Evolutionary conservation across 37 sponge, comb jelly and placozoan species (phyloP).

Genomic region (Cliona cf. orientalis): DNA sequence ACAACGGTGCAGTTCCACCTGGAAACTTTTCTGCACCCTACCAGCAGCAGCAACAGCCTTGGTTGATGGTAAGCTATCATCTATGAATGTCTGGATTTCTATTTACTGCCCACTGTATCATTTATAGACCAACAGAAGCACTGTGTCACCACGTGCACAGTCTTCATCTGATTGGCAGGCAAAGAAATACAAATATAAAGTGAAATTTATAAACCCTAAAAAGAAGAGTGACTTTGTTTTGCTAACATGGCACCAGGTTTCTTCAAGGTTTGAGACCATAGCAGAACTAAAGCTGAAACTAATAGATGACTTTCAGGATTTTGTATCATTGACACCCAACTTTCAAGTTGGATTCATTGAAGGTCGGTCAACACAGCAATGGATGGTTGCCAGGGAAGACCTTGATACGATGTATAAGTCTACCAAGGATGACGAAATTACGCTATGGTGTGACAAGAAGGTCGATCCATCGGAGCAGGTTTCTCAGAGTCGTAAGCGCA

Average conservation of each 20-base stretch:
- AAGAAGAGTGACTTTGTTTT: neutral
- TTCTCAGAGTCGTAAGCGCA: neutral
- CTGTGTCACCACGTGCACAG: too few species aligned
- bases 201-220: neutral
- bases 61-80: neutral
- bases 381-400: too few species aligned
- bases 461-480: neutral
- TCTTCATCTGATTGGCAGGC: too few species aligned
- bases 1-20: neutral
- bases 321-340: neutral
- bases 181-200: neutral
- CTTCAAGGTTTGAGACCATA: neutral
- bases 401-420: too few species aligned
- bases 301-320: neutral
- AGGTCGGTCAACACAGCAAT: neutral
- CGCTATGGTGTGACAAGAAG: constrained; percentile 2
- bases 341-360: constrained; percentile 1
- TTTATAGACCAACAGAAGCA: neutral
- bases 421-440: too few species aligned
- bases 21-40: too few species aligned
- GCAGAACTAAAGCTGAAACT: neutral
- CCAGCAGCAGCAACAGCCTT: neutral
- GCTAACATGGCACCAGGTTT: neutral
- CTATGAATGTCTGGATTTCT: neutral
- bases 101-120: neutral